Evolutionary conservation across 2,113 vertebrate genomes (phyloP), one percentile per base, ranked within the genome.

Genomic region (Neodon shergylaensis): DNA sequence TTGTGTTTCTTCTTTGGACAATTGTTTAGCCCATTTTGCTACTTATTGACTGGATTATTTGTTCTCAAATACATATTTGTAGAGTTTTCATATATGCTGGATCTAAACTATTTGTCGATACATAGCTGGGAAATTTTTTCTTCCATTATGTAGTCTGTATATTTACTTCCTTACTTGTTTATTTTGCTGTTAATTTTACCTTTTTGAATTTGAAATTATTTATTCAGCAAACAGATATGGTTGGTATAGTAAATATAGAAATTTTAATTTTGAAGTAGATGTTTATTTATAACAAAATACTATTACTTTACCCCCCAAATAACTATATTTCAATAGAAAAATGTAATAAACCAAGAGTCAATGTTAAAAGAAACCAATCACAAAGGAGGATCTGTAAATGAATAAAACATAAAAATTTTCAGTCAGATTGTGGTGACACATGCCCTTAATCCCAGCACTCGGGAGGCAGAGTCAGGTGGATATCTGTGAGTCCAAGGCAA

Each of bases 261-360:
- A 94, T 52, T 63, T n/a, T 65, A 89, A 78, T 63, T 88, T 36
- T 28, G 78, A 70, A 87, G 47, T 93, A 94, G 92, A 94, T 84
- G 12, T 12, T 76, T 95, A 33, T 98, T 97, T 97, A 96, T 81
- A 96, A 90, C 39, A 94, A 97, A 98, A 98, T 77, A 87, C 88
- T 66, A 97, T 58, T 92, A 58, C 95, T 58, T 24, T 82, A 33
- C 36, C 22, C 11, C 21, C 47, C 49, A 49, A 11, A 49, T 49
- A 49, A 49, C 10, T 49, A 49, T 49, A 10, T 49, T 49, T 49
- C 47, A 49, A 92, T 70, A 98, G 97, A 98, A 97, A 39, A 95
- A 24, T 97, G 96, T 96, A 95, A 95, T 88, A 97, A 97, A 98
- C 31, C 88, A 98, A 98, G 97, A 97, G 98, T 98, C 95, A 97